phyloP scores from a whole-genome alignment of 2,113 vertebrate species.

The Cavia porcellus region DNA sequence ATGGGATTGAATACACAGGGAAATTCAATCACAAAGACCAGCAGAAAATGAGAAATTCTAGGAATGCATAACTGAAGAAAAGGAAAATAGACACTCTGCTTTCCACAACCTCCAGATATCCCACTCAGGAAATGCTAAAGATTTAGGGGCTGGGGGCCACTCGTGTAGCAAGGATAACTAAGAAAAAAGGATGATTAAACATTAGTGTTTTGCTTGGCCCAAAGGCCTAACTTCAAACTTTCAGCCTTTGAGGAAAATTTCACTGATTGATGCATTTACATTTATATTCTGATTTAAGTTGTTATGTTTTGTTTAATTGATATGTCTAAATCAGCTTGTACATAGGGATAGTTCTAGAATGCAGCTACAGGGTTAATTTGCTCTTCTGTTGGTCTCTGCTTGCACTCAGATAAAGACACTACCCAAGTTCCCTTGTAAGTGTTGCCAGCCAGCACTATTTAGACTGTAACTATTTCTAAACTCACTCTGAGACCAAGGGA shows the following conservation, averaged over 20 bases:
- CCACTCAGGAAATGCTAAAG: neutral
- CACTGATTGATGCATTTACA: neutral
- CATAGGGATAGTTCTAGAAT: too few species aligned
- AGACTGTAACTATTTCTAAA: neutral
- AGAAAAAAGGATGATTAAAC: too few species aligned
- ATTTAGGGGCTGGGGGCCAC: neutral
- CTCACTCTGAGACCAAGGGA: neutral
- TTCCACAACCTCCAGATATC: neutral
- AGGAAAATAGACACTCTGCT: neutral
- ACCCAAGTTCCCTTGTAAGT: neutral
- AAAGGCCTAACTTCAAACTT: neutral
- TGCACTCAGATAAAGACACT: neutral
- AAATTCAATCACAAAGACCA: neutral
- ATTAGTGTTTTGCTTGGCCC: neutral
- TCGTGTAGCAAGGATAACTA: neutral
- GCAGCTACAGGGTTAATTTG: too few species aligned
- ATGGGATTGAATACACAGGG: neutral
- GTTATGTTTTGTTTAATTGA: neutral
- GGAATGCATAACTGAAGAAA: neutral
- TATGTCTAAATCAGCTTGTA: neutral
- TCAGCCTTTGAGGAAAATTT: neutral
- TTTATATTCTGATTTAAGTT: neutral
- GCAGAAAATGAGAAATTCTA: neutral
- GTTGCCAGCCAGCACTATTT: neutral
- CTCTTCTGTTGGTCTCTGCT: neutral